Base-by-base conservation (phyloP, 1,140 invertebrate species). In the Dinoponera quadriceps region DNA sequence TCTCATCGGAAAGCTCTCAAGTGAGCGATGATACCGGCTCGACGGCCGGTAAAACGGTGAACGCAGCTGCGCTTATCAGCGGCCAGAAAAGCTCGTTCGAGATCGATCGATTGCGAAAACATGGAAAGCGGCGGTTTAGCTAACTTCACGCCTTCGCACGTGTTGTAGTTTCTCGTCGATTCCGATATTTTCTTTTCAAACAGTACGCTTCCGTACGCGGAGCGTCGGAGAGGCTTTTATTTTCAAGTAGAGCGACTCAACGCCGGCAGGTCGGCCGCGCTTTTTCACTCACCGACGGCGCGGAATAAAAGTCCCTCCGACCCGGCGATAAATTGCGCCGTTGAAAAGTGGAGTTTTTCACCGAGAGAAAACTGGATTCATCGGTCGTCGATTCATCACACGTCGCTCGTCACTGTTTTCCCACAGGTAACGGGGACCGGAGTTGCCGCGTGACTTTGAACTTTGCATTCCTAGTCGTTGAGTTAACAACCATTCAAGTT, bases 21-120 rank as follows among this genome's bases (percentile, higher is more conserved):
- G 22, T 3, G 57, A 71, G 65, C 54, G 44, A 11, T 7, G 33
- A 44, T 29, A 71, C 16, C 22, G 7, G 22, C 14, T 68, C 49
- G 38, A 2, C 75, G 14, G 33, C 9, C 51, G 75, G 69, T 80
- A 80, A 69, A 69, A 59, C 18, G 3, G 14, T 22, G 7, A 49
- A 0, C 22, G 22, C 20, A 25, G 18, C 22, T 27, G 29, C 2
- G 14, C 2, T 80, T 69, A 57, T 69, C 51, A 69, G 1, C 22
- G 29, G 9, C 0, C 22, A 69, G 38, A 80, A 69, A 48, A 69
- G 22, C 14, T 71, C 33, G 1, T 54, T 38, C 48, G 14, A 55
- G 54, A n/a, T n/a, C 54, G 22, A 77, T 66, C 18, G 13, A 69
- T 69, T 5, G 2, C 11, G 2, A 20, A 54, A 54, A 5, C 11